Percentiles rank a stretch among this genome's conserved stretches.
phyloP scores from a whole-genome alignment of 2,797 vertebrate genomes.

The Microctenopoma lineatum region DNA sequence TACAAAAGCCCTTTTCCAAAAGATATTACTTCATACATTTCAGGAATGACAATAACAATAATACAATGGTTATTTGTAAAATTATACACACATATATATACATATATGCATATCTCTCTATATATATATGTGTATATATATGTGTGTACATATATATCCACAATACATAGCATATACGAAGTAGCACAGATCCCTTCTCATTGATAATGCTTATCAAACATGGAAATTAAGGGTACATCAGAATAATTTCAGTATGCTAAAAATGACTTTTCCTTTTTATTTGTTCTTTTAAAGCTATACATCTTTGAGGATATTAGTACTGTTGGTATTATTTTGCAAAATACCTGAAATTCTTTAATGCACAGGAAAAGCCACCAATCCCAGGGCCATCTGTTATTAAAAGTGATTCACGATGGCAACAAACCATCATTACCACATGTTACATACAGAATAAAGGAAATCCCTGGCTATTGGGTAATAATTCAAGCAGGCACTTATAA shows the following conservation, averaged over 20 bases:
- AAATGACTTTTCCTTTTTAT: slow-evolving; percentile 76
- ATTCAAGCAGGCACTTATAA: slow-evolving; percentile 76
- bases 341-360: slow-evolving; percentile 68
- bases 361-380: slow-evolving; percentile 67
- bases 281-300: slow-evolving; percentile 67
- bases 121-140: slow-evolving; percentile 84
- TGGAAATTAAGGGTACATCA: slow-evolving; percentile 69
- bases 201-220: slow-evolving; percentile 78
- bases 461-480: slow-evolving; percentile 59
- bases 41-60: slow-evolving; percentile 84
- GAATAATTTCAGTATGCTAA: slow-evolving; percentile 82
- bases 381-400: slow-evolving; percentile 54
- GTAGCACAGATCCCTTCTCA: slow-evolving; percentile 87
- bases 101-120: slow-evolving; percentile 87
- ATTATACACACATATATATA: slow-evolving; percentile 91
- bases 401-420: slow-evolving; percentile 52
- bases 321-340: slow-evolving; percentile 64
- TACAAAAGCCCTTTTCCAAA: slow-evolving; percentile 90
- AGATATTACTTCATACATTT: slow-evolving; percentile 89
- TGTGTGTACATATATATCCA: slow-evolving; percentile 87
- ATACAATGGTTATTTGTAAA: slow-evolving; percentile 91
- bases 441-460: slow-evolving; percentile 65
- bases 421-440: slow-evolving; percentile 50
- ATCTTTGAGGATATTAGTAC: slow-evolving; percentile 60
- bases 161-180: slow-evolving; percentile 97